These are phyloP conservation scores for Entomobrya proxima DNA, from an alignment of 2,888 invertebrate genomes.

Conservation along the genomic window DNA sequence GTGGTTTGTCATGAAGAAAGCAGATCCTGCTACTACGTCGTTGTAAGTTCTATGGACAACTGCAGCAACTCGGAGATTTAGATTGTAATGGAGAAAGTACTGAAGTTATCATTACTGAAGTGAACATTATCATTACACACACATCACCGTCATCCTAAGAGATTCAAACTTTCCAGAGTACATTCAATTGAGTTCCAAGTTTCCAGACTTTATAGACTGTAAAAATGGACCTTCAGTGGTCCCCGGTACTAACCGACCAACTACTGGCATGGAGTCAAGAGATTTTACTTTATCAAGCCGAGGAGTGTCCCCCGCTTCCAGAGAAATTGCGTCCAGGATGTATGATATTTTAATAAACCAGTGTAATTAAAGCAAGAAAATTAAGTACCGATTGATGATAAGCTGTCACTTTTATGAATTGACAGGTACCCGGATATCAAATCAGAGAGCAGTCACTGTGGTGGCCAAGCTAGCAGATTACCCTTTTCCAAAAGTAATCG, in stretches of 20 bases:
- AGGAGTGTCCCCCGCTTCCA: conserved; percentile 81
- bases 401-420: conserved; percentile 74
- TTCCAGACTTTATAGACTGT: neutral
- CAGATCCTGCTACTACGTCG: neutral
- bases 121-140: too few species aligned
- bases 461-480: conserved; percentile 86
- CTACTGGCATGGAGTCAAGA: conserved; percentile 95
- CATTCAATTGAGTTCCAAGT: neutral
- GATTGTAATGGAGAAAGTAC: neutral
- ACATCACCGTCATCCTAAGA: too few species aligned
- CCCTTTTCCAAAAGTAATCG: conserved; percentile 90
- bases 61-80: too few species aligned
- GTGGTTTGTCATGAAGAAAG: neutral
- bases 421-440: conserved; percentile 85
- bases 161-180: too few species aligned
- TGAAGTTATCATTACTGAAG: neutral
- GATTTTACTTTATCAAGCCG: conserved; percentile 86
- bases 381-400: conserved; percentile 63
- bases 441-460: conserved; percentile 83
- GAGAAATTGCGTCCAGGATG: conserved; percentile 63
- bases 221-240: conserved; percentile 89
- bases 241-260: conserved; percentile 86
- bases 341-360: neutral
- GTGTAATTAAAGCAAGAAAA: neutral
- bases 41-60: neutral